Conservation (phyloP, 2,113 vertebrate species). For the Candoia aspera region DNA sequence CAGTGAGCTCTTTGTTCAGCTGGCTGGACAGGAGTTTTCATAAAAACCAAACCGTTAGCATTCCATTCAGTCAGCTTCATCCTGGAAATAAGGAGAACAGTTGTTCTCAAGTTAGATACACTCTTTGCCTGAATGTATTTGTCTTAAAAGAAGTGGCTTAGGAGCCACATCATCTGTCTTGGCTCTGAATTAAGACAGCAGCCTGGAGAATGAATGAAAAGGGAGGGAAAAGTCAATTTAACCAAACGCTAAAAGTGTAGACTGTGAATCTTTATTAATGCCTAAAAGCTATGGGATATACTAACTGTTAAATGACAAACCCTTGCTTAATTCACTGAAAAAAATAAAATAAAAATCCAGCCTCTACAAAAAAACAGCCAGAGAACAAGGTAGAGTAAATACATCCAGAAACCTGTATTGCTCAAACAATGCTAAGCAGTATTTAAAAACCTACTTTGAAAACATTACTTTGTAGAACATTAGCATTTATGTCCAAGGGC, state of each 20-base stretch:
- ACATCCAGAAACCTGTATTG: slow-evolving; percentile 39
- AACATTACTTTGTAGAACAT: slow-evolving; percentile 54
- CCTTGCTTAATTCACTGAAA: slow-evolving; percentile 42
- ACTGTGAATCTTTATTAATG: slow-evolving; percentile 56
- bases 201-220: slow-evolving; percentile 24
- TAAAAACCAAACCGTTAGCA: not conserved
- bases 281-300: slow-evolving; percentile 54
- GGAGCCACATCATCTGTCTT: slow-evolving; percentile 7
- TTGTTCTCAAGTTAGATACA: not conserved
- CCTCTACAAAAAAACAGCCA: slow-evolving; percentile 28
- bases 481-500: slow-evolving; percentile 64
- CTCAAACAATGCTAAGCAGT: slow-evolving; percentile 55
- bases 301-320: slow-evolving; percentile 44
- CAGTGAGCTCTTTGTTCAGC: not conserved
- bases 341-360: not conserved
- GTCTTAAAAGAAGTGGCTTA: slow-evolving; percentile 4
- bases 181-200: slow-evolving; percentile 2
- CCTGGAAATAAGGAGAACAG: not conserved
- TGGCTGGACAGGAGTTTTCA: not conserved
- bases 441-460: slow-evolving; percentile 58
- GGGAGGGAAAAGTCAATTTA: slow-evolving; percentile 29
- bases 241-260: slow-evolving; percentile 29
- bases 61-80: not conserved
- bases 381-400: slow-evolving; percentile 49
- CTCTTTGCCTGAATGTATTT: not conserved